Evolutionary conservation across 1,140 invertebrate genomes (phyloP).

Genomic region (Bathynomus jamesi): DNA sequence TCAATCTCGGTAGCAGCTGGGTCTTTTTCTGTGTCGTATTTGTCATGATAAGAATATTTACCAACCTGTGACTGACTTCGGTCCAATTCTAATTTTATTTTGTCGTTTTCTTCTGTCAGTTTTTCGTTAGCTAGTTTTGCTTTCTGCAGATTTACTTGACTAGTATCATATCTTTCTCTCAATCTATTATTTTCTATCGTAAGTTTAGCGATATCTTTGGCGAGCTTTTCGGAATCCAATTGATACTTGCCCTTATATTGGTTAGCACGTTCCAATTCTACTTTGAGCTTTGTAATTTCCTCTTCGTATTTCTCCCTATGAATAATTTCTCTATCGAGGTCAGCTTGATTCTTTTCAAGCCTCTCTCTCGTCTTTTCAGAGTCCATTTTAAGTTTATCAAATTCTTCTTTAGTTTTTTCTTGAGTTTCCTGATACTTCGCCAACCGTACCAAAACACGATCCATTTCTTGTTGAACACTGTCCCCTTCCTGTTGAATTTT

Average conservation of each 20-base stretch:
- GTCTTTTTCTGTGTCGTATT: slow-evolving; percentile 50
- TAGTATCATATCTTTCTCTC: slow-evolving; percentile 61
- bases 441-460: slow-evolving; percentile 62
- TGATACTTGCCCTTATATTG: slow-evolving; percentile 75
- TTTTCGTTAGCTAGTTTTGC: slow-evolving; percentile 48
- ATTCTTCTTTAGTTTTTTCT: slow-evolving; percentile 64
- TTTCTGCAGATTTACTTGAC: slow-evolving; percentile 65
- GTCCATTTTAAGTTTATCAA: slow-evolving; percentile 70
- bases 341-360: slow-evolving; percentile 67
- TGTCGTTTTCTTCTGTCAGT: slow-evolving; percentile 48
- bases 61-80: slow-evolving; percentile 36
- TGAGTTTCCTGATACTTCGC: slow-evolving; percentile 69
- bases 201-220: slow-evolving; percentile 43
- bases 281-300: slow-evolving; percentile 56
- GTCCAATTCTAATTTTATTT: slow-evolving; percentile 47
- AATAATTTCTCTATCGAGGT: slow-evolving; percentile 63
- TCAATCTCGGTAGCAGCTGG: slow-evolving; percentile 75
- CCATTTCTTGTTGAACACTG: slow-evolving; percentile 57
- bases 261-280: slow-evolving; percentile 65
- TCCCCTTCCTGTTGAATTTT: slow-evolving; percentile 60
- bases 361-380: slow-evolving; percentile 72
- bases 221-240: slow-evolving; percentile 69
- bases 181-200: slow-evolving; percentile 60
- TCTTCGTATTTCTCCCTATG: slow-evolving; percentile 50
- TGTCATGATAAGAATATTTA: slow-evolving; percentile 23